Base-by-base conservation (phyloP, 2,113 vertebrate species). In the Amazona vittata region DNA sequence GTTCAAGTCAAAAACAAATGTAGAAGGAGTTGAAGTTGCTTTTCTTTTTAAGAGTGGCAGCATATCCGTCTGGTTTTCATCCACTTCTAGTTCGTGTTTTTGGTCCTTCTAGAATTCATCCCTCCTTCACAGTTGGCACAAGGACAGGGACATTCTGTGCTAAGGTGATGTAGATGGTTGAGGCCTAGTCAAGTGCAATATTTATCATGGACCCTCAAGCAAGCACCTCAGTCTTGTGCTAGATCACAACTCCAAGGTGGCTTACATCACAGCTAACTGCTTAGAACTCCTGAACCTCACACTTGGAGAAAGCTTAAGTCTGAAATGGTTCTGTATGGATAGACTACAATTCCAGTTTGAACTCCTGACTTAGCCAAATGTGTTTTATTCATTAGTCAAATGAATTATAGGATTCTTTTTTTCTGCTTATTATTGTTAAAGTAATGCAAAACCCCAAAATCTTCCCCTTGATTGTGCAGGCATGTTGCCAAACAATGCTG, bases 381-480 rank as follows among this genome's bases (percentile, higher is more conserved):
- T 11, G 2, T 20, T 68, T 7, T 21, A 16, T 47, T 90, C 35
- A 9, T 52, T 84, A 68, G 3, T 29, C 16, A 65, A 46, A 22
- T 0, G 2, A 95, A 78, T 70, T 2, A 44, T 1, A 37, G 21
- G 0, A 0, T 15, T 13, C 20, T 47, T 47, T 62, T 57, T 47
- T 70, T 5, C 50, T 74, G 9, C 13, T 74, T 71, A 17, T 41
- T 74, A 15, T 50, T 69, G 12, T 29, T 74, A 29, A 78, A 92
- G 39, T 31, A 60, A 68, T 31, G 52, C 4, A 76, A 65, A 1
- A 12, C 24, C 5, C 47, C 64, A 57, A 85, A 91, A 41, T 33
- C 6, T 80, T 82, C 8, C 12, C 4, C 31, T 78, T 52, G 26
- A n/a, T 44, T 69, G 14, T 64, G 33, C 24, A 87, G 49, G 25